Percentiles rank a stretch among this genome's conserved stretches.
These are phyloP conservation scores for Rapana venosa DNA, from an alignment of 2,888 invertebrate species.

Conservation along the genomic window DNA sequence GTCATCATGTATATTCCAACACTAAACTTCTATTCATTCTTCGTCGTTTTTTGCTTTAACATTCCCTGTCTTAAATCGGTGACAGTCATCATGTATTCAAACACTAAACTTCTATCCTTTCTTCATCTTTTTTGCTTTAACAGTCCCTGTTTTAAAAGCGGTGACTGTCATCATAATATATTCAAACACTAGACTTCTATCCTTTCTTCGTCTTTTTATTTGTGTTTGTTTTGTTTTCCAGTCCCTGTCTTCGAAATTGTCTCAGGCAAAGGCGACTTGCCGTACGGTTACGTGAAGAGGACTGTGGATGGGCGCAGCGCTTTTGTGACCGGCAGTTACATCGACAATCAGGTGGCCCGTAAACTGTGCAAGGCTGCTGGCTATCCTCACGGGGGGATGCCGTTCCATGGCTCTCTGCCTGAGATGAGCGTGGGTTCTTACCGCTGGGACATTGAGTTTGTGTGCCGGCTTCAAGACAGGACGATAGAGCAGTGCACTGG, in stretches of 20 bases:
- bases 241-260: not conserved
- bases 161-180: too few species aligned
- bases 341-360: not conserved
- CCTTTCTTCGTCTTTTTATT: too few species aligned
- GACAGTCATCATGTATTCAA: too few species aligned
- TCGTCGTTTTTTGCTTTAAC: too few species aligned
- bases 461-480: not conserved
- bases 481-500: not conserved
- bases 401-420: not conserved
- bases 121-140: too few species aligned
- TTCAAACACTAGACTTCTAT: too few species aligned
- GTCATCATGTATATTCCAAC: too few species aligned
- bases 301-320: not conserved
- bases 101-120: too few species aligned
- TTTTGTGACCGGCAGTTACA: not conserved
- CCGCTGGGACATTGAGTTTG: not conserved
- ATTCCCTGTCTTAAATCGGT: too few species aligned
- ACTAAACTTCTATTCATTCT: too few species aligned
- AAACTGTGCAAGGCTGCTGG: constrained; percentile 6
- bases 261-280: not conserved
- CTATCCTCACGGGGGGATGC: not conserved
- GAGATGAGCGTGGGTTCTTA: not conserved
- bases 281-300: not conserved
- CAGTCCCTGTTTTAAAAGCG: too few species aligned
- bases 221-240: too few species aligned